phyloP scores from a whole-genome alignment of 2,888 invertebrate species.

The Pristionchus japonicus region DNA sequence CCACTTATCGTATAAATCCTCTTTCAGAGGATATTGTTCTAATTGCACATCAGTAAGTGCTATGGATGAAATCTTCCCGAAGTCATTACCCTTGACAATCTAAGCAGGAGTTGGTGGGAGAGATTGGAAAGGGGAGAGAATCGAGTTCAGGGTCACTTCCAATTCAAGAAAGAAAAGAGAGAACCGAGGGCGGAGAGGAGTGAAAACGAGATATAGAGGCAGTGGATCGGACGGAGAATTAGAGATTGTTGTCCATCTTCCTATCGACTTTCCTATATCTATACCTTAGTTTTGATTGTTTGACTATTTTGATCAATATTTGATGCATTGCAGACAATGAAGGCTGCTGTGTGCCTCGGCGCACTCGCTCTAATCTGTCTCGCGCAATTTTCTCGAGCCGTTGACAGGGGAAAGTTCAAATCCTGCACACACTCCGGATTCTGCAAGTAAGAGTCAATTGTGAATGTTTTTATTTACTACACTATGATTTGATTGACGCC shows the following conservation, averaged over 20 bases:
- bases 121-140: not conserved
- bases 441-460: conserved; percentile 55
- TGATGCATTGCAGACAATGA: not conserved
- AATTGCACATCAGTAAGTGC: not conserved
- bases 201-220: conserved; percentile 42
- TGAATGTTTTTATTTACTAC: not conserved
- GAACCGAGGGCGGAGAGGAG: conserved; percentile 50
- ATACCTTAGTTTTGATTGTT: not conserved
- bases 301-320: not conserved
- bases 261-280: not conserved
- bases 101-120: no score
- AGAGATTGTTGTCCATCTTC: conserved; percentile 2
- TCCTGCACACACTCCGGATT: conserved; percentile 61
- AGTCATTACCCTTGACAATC: not conserved
- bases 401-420: conserved; percentile 64
- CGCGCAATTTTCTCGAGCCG: conserved; percentile 46
- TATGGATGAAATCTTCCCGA: not conserved
- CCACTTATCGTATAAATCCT: not conserved
- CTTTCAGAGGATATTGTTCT: not conserved
- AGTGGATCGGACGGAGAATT: not conserved
- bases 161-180: not conserved
- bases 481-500: not conserved
- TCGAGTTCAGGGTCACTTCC: conserved; percentile 36
- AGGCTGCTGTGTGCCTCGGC: not conserved
- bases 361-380: conserved; percentile 37